Conservation (phyloP, 2,113 vertebrate species). For the Sinocyclocheilus anophthalmus region DNA sequence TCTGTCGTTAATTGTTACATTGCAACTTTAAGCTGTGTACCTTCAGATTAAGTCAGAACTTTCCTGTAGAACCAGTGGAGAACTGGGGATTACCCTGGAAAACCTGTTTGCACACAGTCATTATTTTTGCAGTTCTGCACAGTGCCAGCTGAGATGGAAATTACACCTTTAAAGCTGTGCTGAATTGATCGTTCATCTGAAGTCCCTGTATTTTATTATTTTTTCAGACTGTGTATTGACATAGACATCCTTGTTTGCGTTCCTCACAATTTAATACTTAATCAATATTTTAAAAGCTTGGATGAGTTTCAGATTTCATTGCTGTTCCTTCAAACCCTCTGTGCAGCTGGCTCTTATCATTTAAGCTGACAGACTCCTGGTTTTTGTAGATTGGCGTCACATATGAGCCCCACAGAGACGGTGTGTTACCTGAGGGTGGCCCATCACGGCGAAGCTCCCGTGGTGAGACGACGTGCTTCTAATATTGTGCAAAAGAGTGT, state of each 20-base stretch:
- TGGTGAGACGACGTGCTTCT: constrained; percentile 68
- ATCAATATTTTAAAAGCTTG: neutral
- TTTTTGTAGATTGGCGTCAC: constrained; percentile 25
- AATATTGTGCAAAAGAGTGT: neutral
- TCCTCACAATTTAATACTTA: neutral
- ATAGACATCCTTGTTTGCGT: neutral
- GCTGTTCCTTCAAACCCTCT: constrained; percentile 14
- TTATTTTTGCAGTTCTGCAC: neutral
- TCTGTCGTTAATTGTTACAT: too few species aligned
- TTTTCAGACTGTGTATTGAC: neutral
- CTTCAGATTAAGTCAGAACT: neutral
- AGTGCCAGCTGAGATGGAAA: neutral
- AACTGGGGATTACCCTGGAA: neutral
- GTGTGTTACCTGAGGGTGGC: constrained; percentile 84
- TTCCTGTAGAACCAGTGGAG: neutral
- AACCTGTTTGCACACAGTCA: neutral
- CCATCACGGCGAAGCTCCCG: constrained; percentile 74
- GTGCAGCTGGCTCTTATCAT: too few species aligned
- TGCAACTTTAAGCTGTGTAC: neutral
- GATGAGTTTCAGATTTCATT: neutral
- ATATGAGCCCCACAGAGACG: constrained; percentile 74
- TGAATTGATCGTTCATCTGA: neutral
- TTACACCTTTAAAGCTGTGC: neutral
- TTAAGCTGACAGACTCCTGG: too few species aligned
- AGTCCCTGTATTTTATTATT: neutral